Conservation (phyloP, 2,888 invertebrate species). For the Cordilura impudica region DNA sequence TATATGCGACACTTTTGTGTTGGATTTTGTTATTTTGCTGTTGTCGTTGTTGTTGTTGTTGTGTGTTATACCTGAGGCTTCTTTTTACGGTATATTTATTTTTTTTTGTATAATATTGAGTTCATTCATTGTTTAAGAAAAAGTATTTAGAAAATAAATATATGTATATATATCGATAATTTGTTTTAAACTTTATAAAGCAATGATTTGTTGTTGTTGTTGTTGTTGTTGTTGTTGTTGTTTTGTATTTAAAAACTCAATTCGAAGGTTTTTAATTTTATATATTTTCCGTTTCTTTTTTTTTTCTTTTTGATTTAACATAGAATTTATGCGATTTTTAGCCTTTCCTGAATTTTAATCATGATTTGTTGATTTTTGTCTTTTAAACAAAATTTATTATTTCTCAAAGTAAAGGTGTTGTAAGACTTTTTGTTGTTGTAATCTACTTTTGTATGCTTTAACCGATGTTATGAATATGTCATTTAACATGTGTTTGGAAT, state of each 20-base stretch:
- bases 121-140: conserved; percentile 29
- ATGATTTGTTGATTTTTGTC: conserved; percentile 14
- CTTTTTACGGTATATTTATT: conserved; percentile 34
- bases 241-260: conserved; percentile 24
- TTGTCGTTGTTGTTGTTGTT: conserved; percentile 1
- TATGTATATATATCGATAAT: conserved; percentile 36
- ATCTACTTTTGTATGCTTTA: conserved; percentile 16
- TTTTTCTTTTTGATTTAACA: too few species aligned
- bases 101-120: conserved; percentile 18
- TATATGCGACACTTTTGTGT: conserved; percentile 35
- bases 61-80: conserved; percentile 5
- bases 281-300: conserved; percentile 3
- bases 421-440: neutral
- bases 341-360: conserved; percentile 51
- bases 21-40: too few species aligned
- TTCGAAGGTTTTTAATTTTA: conserved; percentile 20
- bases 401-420: conserved; percentile 30
- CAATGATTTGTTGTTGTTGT: too few species aligned
- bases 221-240: too few species aligned
- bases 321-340: conserved; percentile 48
- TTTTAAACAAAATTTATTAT: conserved; percentile 45
- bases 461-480: conserved; percentile 43
- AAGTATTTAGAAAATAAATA: conserved; percentile 23
- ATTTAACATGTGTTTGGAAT: conserved; percentile 29
- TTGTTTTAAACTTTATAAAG: conserved; percentile 37